phyloP scores from a whole-genome alignment of 2,797 vertebrate species.

The Gallirallus australis region DNA sequence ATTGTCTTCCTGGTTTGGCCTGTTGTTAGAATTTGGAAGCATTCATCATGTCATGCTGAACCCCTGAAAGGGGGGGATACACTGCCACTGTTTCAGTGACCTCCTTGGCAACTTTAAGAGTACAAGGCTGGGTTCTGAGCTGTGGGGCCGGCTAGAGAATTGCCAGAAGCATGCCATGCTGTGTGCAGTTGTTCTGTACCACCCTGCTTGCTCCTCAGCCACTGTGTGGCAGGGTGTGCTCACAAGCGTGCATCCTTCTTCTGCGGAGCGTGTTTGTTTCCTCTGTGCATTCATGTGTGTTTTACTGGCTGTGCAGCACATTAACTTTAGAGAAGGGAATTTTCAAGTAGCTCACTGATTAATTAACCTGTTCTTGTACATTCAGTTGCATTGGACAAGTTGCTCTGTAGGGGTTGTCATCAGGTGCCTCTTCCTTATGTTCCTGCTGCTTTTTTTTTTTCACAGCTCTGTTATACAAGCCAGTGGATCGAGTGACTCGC shows the following conservation, averaged over 20 bases:
- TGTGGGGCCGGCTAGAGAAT: neutral
- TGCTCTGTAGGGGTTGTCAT: neutral
- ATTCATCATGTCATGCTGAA: neutral
- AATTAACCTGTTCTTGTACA: neutral
- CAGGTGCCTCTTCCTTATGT: neutral
- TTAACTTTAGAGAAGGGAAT: neutral
- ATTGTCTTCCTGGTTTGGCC: neutral
- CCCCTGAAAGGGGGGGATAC: neutral
- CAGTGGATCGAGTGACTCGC: slow-evolving; percentile 96
- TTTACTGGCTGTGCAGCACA: neutral
- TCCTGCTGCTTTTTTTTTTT: slow-evolving; percentile 1
- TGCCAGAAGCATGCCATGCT: neutral
- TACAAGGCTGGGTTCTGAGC: neutral
- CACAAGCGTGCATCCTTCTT: neutral
- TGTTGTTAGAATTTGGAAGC: neutral
- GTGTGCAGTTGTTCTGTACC: neutral
- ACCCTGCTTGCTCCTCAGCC: neutral
- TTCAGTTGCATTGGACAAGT: neutral
- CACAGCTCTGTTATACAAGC: slow-evolving; percentile 94
- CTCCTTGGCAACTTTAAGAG: neutral
- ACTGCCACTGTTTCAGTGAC: neutral
- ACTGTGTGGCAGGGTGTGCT: neutral
- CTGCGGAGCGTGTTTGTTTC: neutral
- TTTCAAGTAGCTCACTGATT: neutral
- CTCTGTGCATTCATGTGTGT: neutral